A percentile compares a stretch with the other conserved stretches of the same genome.
phyloP scores from a whole-genome alignment of 2,113 vertebrate genomes.

The Varanus salvator region DNA sequence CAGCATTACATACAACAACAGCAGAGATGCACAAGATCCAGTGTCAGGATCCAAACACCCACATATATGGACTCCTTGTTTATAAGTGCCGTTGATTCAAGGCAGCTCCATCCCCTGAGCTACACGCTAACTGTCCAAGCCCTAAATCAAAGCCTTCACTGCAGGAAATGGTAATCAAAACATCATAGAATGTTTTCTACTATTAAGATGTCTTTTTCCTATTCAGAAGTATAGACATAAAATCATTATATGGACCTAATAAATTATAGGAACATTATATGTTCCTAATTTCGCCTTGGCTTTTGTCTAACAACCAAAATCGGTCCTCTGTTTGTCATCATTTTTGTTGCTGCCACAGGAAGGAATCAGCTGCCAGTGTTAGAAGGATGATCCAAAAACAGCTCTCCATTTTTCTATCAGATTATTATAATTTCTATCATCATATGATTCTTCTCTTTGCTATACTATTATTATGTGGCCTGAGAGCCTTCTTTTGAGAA shows the following conservation, averaged over 20 bases:
- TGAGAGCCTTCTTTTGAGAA: not conserved
- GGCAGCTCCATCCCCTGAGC: not conserved
- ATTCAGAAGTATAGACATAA: not conserved
- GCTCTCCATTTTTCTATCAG: not conserved
- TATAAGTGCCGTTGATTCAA: not conserved
- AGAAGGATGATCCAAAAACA: not conserved
- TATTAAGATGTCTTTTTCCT: not conserved
- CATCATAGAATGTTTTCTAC: not conserved
- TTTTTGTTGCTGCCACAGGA: not conserved
- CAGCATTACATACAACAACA: not conserved
- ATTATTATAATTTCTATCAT: slow-evolving; percentile 10
- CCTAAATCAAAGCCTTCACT: not conserved
- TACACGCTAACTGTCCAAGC: not conserved
- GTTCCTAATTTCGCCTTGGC: not conserved
- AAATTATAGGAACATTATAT: not conserved
- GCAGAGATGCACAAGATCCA: not conserved
- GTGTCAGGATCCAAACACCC: not conserved
- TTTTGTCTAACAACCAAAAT: not conserved
- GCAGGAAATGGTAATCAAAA: not conserved
- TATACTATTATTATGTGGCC: not conserved
- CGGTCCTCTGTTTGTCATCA: not conserved
- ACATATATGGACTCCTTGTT: not conserved
- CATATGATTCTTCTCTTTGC: not conserved
- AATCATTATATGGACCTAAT: not conserved
- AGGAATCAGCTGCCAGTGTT: not conserved